Base-by-base conservation (phyloP, 2,797 vertebrate genomes). In the Apodemus agrarius region DNA sequence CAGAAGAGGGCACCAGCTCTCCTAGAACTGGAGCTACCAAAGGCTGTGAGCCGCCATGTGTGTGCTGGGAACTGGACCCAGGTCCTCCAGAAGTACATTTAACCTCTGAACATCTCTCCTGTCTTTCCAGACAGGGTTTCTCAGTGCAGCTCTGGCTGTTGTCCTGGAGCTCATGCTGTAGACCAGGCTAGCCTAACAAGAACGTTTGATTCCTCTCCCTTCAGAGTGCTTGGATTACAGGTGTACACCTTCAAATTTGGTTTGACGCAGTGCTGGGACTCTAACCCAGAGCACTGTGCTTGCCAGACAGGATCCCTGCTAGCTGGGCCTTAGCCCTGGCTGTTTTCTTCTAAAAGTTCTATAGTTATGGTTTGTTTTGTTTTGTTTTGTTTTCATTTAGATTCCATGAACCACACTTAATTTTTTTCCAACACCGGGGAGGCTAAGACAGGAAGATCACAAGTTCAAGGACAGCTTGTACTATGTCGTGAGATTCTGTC, bases 331-430 rank as follows among this genome's bases (percentile, higher is more conserved):
- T 29, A 37, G 22, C 17, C n/a, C 67, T 19, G 26, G 12, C 29
- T 43, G 69, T 74, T 75, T 75, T 75, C 86, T 88, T 88, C n/a
- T 88, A 43, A 72, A n/a, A 31, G 67, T 90, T 61, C 93, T 79
- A 75, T n/a, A 52, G 21, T 63, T 65, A 9, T 17, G 4, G 46
- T 49, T 49, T 49, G 7, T 49, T 43, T 43, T 43, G 3, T 43
- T 43, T 43, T 43, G 9, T 49, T 49, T 49, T 81, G 22, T 16
- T 10, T 69, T 34, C 6, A 31, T 16, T 72, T 90, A 81, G 85
- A 87, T 31, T 31, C 43, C 88, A 22, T 13, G 89, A 52, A 29
- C 22, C 13, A 4, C 34, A 69, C 61, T 75, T 37, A 78, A n/a
- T 40, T 74, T 74, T 40, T 52, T 10, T 54, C 1, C 69, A 74